phyloP scores from a whole-genome alignment of 2,888 invertebrate species.

The Drosophila nigricruria region DNA sequence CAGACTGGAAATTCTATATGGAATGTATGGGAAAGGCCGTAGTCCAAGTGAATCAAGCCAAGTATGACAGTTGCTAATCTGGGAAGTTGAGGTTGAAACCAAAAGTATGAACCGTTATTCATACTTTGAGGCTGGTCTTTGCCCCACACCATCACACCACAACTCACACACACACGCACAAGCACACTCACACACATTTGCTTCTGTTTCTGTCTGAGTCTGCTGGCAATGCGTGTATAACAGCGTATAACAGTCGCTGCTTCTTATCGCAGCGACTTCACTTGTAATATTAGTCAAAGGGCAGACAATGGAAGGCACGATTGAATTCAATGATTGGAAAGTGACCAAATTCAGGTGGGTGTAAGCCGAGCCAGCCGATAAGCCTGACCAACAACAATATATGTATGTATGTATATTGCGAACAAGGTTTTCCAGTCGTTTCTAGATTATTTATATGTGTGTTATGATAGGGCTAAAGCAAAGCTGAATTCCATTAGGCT shows the following conservation, averaged over 20 bases:
- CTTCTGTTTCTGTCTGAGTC: constrained; percentile 16
- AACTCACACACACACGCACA: not conserved
- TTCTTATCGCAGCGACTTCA: constrained; percentile 46
- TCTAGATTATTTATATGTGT: constrained; percentile 43
- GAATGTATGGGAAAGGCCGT: too few relatives aligned
- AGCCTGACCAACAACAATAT: constrained; percentile 22
- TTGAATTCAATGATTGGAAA: constrained; percentile 29
- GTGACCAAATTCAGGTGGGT: constrained; percentile 54
- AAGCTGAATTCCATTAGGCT: not conserved
- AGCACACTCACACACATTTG: not conserved
- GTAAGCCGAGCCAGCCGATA: constrained; percentile 54
- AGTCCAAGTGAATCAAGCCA: constrained; percentile 22
- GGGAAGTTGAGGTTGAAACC: constrained; percentile 24
- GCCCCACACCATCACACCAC: constrained; percentile 24
- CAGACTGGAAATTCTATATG: constrained; percentile 18
- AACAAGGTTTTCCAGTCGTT: constrained; percentile 42
- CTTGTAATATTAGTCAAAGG: constrained; percentile 59
- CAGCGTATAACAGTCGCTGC: not conserved
- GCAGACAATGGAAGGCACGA: constrained; percentile 27
- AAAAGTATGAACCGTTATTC: constrained; percentile 52
- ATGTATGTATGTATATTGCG: constrained; percentile 14
- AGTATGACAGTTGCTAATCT: constrained; percentile 19
- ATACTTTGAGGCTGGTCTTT: constrained; percentile 51
- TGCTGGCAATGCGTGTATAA: constrained; percentile 20
- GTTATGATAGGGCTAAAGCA: not conserved